Conservation (phyloP, 2,888 invertebrate species). For the Danaus chrysippus region DNA sequence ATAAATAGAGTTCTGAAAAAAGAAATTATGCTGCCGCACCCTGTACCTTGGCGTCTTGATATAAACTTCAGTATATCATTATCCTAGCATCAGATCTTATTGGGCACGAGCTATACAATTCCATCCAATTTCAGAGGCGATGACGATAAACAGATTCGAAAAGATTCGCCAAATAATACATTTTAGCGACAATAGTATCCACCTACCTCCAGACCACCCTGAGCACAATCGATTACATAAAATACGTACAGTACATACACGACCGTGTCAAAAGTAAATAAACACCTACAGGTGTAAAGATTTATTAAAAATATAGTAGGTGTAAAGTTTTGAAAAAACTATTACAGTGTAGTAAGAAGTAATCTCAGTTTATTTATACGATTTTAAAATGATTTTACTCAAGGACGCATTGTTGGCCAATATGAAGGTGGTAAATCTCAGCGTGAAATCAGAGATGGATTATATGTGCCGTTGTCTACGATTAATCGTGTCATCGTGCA, state of each 20-base stretch:
- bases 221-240: slow-evolving; percentile 34
- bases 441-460: no score
- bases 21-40: no score
- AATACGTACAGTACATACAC: slow-evolving; percentile 39
- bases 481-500: no score
- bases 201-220: slow-evolving; percentile 9
- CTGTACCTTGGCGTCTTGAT: slow-evolving; percentile 39
- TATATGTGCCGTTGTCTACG: no score
- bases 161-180: slow-evolving; percentile 22
- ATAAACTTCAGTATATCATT: slow-evolving; percentile 34
- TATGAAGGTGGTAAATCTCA: no score
- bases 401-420: no score
- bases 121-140: slow-evolving; percentile 7
- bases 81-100: slow-evolving; percentile 38
- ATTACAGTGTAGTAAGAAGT: no score
- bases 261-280: slow-evolving; percentile 38
- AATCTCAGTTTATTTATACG: no score
- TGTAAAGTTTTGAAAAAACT: no score
- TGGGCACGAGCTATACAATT: slow-evolving; percentile 35
- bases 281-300: slow-evolving; percentile 39
- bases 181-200: slow-evolving; percentile 23
- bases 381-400: no score
- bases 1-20: no score
- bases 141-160: slow-evolving; percentile 28
- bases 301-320: no score